phyloP scores from a whole-genome alignment of 1,140 invertebrate genomes.

The Capitella teleta region DNA sequence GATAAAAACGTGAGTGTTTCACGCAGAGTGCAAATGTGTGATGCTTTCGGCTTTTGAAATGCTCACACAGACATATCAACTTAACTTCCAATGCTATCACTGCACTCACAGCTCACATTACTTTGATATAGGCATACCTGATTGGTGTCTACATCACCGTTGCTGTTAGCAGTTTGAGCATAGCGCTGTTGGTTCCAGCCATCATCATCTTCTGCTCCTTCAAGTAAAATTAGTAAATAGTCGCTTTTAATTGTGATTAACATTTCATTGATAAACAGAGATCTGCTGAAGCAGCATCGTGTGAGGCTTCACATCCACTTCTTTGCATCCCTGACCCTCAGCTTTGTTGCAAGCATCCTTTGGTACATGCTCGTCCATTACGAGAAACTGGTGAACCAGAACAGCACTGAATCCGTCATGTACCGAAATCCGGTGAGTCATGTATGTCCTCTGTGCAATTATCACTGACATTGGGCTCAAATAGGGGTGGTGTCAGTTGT shows the following conservation, averaged over 20 bases:
- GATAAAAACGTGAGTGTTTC: constrained; percentile 4
- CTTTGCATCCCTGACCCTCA: constrained; percentile 25
- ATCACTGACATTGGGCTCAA: constrained; percentile 7
- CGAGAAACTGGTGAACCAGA: constrained; percentile 19
- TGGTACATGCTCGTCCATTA: constrained; percentile 45
- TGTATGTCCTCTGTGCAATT: neutral
- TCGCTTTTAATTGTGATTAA: neutral
- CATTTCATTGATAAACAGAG: constrained; percentile 19
- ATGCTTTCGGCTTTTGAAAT: too few relatives aligned
- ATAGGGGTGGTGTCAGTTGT: constrained; percentile 29
- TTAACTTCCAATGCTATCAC: too few relatives aligned
- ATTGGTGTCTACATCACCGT: constrained; percentile 11
- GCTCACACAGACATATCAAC: too few relatives aligned
- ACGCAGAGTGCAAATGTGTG: too few relatives aligned
- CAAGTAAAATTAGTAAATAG: constrained; percentile 11
- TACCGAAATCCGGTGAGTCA: constrained; percentile 23
- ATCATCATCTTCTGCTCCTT: constrained; percentile 16
- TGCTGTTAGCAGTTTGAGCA: constrained; percentile 12
- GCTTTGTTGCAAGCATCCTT: constrained; percentile 38
- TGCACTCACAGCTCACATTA: too few relatives aligned
- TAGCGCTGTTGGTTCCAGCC: constrained; percentile 14
- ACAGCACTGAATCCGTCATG: constrained; percentile 15
- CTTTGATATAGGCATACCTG: too few relatives aligned
- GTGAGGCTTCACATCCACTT: constrained; percentile 33
- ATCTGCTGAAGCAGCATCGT: constrained; percentile 35